Evolutionary conservation across 2,113 vertebrate species (phyloP).

Genomic region (Hymenochirus boettgeri): DNA sequence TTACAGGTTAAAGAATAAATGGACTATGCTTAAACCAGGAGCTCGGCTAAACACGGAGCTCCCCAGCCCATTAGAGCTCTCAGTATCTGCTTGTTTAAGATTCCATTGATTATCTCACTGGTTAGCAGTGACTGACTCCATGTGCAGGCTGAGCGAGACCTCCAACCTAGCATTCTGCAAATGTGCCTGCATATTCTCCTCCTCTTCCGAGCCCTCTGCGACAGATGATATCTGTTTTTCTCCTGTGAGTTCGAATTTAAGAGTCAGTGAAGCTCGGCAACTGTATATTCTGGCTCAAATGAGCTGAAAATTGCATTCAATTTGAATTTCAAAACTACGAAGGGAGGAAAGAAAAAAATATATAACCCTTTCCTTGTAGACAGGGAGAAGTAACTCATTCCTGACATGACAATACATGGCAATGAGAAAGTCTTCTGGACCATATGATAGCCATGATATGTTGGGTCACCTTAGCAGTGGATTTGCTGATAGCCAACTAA

Average conservation of each 20-base stretch:
- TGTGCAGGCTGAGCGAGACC: constrained; percentile 61
- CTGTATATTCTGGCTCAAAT: constrained; percentile 82
- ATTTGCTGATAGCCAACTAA: too few relatives aligned
- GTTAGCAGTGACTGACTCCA: constrained; percentile 59
- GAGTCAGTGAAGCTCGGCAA: constrained; percentile 75
- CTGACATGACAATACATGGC: too few relatives aligned
- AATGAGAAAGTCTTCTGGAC: too few relatives aligned
- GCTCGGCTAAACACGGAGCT: not conserved
- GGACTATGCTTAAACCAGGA: not conserved
- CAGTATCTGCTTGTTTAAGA: constrained; percentile 43
- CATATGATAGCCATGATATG: too few relatives aligned
- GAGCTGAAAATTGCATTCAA: constrained; percentile 82
- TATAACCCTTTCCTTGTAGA: constrained; percentile 52
- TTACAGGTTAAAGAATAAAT: not conserved
- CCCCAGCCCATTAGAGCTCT: not conserved
- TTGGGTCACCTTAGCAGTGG: too few relatives aligned
- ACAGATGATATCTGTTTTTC: constrained; percentile 80
- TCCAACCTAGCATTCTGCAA: constrained; percentile 52
- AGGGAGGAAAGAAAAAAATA: constrained; percentile 45
- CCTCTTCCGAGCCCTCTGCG: constrained; percentile 58
- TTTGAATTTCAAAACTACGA: constrained; percentile 79
- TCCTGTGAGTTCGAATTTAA: constrained; percentile 71
- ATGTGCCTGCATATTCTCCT: constrained; percentile 53
- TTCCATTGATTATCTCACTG: constrained; percentile 66
- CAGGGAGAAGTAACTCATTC: constrained; percentile 54